phyloP scores from a whole-genome alignment of 92 coral and sea anemone species.

The Epizoanthus ramosus region DNA sequence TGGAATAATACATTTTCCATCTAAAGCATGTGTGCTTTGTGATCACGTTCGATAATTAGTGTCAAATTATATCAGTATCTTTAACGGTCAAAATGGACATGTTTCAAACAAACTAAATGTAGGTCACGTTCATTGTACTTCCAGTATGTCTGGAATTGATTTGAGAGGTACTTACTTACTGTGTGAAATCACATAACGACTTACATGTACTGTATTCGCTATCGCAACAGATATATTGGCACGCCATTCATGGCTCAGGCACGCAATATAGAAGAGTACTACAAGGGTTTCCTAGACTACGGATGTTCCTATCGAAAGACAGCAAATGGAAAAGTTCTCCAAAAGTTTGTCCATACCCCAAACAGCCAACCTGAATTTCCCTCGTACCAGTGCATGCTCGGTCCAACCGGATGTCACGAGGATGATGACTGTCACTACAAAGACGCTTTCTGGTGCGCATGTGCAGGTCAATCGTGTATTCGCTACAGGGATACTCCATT shows the following conservation, averaged over 20 bases:
- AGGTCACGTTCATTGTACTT: too few species aligned
- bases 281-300: conserved; percentile 59
- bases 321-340: conserved; percentile 32
- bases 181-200: too few species aligned
- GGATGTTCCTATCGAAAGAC: conserved; percentile 38
- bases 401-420: conserved; percentile 49
- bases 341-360: conserved; percentile 43
- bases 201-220: not conserved
- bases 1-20: too few species aligned
- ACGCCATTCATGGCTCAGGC: conserved; percentile 39
- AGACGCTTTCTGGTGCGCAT: conserved; percentile 28
- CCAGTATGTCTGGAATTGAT: too few species aligned
- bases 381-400: conserved; percentile 42
- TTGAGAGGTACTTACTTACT: too few species aligned
- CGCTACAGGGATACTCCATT: not conserved
- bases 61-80: too few species aligned
- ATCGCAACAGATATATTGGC: conserved; percentile 41
- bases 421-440: conserved; percentile 54
- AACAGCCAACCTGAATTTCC: conserved; percentile 42
- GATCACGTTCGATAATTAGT: too few species aligned
- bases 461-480: conserved; percentile 28
- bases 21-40: too few species aligned
- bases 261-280: conserved; percentile 55
- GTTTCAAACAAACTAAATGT: too few species aligned
- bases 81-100: too few species aligned